phyloP scores from a whole-genome alignment of 1,140 invertebrate genomes.

The Cepaea nemoralis region DNA sequence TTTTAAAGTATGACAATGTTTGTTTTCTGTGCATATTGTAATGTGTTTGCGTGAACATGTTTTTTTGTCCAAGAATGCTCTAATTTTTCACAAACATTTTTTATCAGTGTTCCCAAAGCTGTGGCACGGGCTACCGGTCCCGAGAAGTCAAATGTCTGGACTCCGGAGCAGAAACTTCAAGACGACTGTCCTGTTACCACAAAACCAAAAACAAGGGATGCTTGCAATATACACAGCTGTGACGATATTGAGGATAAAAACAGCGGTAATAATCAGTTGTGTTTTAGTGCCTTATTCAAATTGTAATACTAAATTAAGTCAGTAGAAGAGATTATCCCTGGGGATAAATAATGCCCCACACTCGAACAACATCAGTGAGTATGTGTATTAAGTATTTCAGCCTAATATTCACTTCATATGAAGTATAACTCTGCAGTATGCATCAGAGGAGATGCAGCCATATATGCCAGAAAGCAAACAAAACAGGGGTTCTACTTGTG shows the following conservation, averaged over 20 bases:
- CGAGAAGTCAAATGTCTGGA: constrained; percentile 77
- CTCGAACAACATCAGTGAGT: too few relatives aligned
- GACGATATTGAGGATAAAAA: not conserved
- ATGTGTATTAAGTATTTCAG: too few relatives aligned
- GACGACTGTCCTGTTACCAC: constrained; percentile 40
- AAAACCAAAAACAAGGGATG: constrained; percentile 48
- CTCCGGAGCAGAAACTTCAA: constrained; percentile 41
- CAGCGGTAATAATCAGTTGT: not conserved
- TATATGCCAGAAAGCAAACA: not conserved
- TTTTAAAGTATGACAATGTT: too few relatives aligned
- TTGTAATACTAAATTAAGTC: not conserved
- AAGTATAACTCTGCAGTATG: too few relatives aligned
- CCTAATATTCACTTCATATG: too few relatives aligned
- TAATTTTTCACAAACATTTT: not conserved
- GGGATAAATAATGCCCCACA: too few relatives aligned
- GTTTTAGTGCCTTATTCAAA: not conserved
- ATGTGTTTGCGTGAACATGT: too few relatives aligned
- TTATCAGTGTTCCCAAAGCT: constrained; percentile 77
- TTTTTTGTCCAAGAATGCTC: too few relatives aligned
- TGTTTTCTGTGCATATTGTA: too few relatives aligned
- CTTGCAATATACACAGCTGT: constrained; percentile 56
- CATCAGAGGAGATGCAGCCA: too few relatives aligned
- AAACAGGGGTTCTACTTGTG: not conserved
- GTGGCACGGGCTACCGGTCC: constrained; percentile 77
- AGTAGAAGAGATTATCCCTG: not conserved